Evolutionary conservation across 2,797 vertebrate species (phyloP).

Genomic region (Falco cherrug): DNA sequence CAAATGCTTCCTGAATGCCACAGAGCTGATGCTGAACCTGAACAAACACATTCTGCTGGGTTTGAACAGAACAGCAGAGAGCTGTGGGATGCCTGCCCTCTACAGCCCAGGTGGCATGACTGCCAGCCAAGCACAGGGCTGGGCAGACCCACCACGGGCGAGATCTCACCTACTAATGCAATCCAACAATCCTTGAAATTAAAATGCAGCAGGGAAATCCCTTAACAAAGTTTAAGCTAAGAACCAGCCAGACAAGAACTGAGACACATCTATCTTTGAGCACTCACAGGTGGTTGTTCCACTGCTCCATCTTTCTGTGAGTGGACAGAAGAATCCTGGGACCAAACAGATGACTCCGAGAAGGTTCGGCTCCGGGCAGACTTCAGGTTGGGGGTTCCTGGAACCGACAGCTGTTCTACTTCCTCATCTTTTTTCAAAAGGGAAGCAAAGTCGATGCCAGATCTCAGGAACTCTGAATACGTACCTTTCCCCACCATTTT

Average conservation of each 20-base stretch:
- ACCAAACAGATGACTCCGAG: constrained; percentile 87
- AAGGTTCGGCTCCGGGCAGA: constrained; percentile 80
- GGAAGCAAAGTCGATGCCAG: constrained; percentile 92
- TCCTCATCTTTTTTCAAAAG: constrained; percentile 89
- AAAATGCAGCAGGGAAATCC: not conserved
- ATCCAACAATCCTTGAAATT: not conserved
- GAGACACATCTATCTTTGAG: not conserved
- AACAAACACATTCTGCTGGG: not conserved
- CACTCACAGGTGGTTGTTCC: constrained; percentile 83
- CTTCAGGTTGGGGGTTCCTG: constrained; percentile 55
- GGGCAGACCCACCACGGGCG: accelerated
- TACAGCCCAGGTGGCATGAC: not conserved
- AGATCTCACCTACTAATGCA: not conserved
- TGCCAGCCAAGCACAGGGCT: not conserved
- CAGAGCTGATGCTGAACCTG: not conserved
- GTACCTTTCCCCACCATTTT: constrained; percentile 89
- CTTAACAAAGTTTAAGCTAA: not conserved
- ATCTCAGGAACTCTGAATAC: constrained; percentile 86
- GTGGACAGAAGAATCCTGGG: constrained; percentile 83
- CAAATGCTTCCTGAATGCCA: not conserved
- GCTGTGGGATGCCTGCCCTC: not conserved
- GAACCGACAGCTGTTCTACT: constrained; percentile 45
- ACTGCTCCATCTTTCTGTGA: constrained; percentile 82
- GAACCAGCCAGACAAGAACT: not conserved
- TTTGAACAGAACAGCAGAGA: not conserved